Conservation (phyloP, 2,113 vertebrate genomes). For the Rhipidura dahli region DNA sequence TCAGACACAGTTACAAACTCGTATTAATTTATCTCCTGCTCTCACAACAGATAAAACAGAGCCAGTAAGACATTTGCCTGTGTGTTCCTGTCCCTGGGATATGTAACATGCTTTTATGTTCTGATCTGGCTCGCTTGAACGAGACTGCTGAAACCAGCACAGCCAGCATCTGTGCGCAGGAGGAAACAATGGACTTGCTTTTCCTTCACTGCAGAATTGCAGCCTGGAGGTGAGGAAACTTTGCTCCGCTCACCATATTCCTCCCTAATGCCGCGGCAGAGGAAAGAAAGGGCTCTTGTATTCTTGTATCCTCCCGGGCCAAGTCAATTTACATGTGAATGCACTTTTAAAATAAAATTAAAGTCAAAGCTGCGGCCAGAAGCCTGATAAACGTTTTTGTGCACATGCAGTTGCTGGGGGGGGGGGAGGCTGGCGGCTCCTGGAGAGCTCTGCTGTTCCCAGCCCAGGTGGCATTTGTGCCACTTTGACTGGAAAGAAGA, state of each 20-base stretch:
- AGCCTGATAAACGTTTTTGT: constrained; percentile 3
- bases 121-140: not conserved
- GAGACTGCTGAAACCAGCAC: constrained; percentile 28
- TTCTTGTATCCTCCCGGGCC: not conserved
- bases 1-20: not conserved
- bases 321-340: constrained; percentile 37
- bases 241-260: constrained; percentile 30
- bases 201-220: constrained; percentile 9
- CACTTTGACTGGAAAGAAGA: not conserved
- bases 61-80: not conserved
- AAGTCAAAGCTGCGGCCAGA: constrained; percentile 39
- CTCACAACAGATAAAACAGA: not conserved
- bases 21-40: not conserved
- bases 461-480: not conserved
- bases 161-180: constrained; percentile 32
- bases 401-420: not conserved
- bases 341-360: constrained; percentile 53
- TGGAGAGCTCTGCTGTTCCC: not conserved
- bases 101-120: not conserved
- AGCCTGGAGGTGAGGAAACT: constrained; percentile 53
- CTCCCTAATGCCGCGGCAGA: not conserved
- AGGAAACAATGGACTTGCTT: constrained; percentile 29
- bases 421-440: not conserved
- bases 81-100: constrained; percentile 8
- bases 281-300: constrained; percentile 36